These are phyloP conservation scores for Coluber constrictor DNA, from an alignment of 2,797 vertebrate species.

Conservation along the genomic window DNA sequence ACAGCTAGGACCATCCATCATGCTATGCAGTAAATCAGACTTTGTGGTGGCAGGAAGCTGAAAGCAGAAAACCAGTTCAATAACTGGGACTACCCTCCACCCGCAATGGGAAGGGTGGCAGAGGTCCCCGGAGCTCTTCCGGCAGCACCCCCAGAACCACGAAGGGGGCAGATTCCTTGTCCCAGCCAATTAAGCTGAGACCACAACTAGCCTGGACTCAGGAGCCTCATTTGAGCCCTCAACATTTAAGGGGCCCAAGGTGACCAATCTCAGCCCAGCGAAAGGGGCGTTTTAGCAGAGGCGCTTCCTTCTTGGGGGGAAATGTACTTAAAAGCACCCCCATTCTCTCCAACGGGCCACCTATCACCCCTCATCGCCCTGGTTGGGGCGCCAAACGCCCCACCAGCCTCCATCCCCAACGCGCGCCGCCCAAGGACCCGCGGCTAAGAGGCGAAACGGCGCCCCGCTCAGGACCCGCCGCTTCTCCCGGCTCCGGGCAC, in stretches of 20 bases:
- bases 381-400: background rate
- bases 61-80: background rate
- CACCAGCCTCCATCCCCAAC: background rate
- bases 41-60: background rate
- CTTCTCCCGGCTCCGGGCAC: background rate
- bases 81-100: background rate
- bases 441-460: background rate
- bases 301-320: background rate
- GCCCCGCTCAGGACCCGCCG: background rate
- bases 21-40: background rate
- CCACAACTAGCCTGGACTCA: background rate
- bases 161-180: too few species aligned
- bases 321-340: background rate
- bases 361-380: background rate
- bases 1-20: background rate
- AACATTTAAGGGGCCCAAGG: background rate
- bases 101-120: too few species aligned
- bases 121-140: background rate
- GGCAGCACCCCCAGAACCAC: background rate
- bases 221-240: background rate
- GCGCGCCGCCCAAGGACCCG: background rate
- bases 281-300: background rate
- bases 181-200: accelerated
- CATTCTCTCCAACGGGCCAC: background rate
- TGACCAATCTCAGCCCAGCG: background rate